Conservation (phyloP, 2,888 invertebrate species). For the Megalurothrips usitatus region DNA sequence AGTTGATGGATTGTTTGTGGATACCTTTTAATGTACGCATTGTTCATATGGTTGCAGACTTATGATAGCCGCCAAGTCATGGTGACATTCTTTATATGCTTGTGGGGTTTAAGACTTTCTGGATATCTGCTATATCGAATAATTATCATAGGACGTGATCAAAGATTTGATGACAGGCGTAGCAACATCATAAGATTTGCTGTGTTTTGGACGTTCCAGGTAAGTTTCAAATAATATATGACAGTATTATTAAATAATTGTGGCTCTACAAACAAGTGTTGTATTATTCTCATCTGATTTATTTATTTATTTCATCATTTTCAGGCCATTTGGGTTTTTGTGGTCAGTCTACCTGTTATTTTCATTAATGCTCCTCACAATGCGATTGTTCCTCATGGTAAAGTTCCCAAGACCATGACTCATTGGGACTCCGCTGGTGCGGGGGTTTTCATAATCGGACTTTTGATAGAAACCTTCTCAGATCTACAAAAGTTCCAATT, state of each 20-base stretch:
- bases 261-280: slow-evolving; percentile 36
- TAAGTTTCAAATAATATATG: slow-evolving; percentile 43
- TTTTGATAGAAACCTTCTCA: slow-evolving; percentile 83
- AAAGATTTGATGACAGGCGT: slow-evolving; percentile 82
- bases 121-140: slow-evolving; percentile 86
- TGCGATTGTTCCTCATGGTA: slow-evolving; percentile 56
- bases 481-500: slow-evolving; percentile 91
- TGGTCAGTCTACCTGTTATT: slow-evolving; percentile 86
- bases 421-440: slow-evolving; percentile 81
- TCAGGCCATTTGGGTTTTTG: slow-evolving; percentile 88
- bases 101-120: slow-evolving; percentile 83
- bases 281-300: not conserved
- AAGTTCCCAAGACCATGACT: slow-evolving; percentile 79
- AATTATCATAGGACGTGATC: slow-evolving; percentile 84
- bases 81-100: slow-evolving; percentile 80
- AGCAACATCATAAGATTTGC: slow-evolving; percentile 83
- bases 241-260: slow-evolving; percentile 29
- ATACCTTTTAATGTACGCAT: not conserved
- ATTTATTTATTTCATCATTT: slow-evolving; percentile 37
- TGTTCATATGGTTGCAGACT: slow-evolving; percentile 50
- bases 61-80: slow-evolving; percentile 87
- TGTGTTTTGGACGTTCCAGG: slow-evolving; percentile 91
- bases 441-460: slow-evolving; percentile 75
- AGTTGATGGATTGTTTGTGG: slow-evolving; percentile 20
- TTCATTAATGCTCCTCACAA: slow-evolving; percentile 83